Conservation (phyloP, 1,140 invertebrate genomes). For the Eupeodes corollae region DNA sequence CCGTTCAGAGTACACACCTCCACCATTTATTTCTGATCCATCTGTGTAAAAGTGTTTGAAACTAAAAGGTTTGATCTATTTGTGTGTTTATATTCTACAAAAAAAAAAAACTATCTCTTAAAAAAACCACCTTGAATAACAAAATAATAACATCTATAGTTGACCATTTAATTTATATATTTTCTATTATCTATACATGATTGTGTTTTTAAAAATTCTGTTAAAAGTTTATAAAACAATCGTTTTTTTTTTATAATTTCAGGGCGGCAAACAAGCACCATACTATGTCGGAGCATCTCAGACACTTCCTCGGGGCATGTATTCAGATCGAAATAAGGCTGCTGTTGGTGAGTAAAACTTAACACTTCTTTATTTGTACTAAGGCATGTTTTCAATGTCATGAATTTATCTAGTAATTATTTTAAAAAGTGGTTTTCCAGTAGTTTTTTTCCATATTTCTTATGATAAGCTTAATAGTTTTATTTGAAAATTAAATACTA, state of each 20-base stretch:
- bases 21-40: no score
- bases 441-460: no score
- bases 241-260: constrained; percentile 16
- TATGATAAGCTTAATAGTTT: no score
- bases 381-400: not conserved
- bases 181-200: not conserved
- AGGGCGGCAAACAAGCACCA: constrained; percentile 41
- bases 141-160: constrained; percentile 3
- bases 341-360: constrained; percentile 24
- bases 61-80: no score
- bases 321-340: constrained; percentile 34
- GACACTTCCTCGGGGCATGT: constrained; percentile 40
- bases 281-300: constrained; percentile 44
- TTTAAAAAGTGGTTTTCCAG: no score
- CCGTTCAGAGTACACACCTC: no score
- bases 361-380: no score
- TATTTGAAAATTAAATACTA: no score
- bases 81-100: no score
- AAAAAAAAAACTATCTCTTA: not conserved
- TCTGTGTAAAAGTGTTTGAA: no score
- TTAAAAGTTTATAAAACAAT: not conserved
- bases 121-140: not conserved
- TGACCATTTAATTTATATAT: not conserved
- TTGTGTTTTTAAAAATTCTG: not conserved
- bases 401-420: no score